These are phyloP conservation scores for Psilopsiagon aymara DNA, from an alignment of 2,113 vertebrate species.

Conservation along the genomic window DNA sequence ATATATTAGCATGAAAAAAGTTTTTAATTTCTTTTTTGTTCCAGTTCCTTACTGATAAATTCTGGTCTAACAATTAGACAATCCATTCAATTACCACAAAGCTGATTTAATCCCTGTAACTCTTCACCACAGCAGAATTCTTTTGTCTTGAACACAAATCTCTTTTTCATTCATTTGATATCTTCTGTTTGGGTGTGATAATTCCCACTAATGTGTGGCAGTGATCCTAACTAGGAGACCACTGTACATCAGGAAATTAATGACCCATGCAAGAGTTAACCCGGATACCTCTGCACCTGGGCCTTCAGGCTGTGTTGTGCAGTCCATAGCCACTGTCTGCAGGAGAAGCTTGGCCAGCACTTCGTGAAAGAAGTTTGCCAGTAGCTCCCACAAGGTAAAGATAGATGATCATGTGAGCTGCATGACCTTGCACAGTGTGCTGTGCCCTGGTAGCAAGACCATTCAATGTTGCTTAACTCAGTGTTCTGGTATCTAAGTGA, in stretches of 20 bases:
- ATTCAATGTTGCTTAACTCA: neutral
- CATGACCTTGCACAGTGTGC: neutral
- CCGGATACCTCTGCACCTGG: too few species aligned
- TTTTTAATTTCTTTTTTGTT: neutral
- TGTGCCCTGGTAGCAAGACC: neutral
- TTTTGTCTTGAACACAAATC: neutral
- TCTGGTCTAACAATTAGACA: neutral
- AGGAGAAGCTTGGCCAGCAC: neutral
- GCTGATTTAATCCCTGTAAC: neutral
- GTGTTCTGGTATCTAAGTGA: neutral
- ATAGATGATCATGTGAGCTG: fast-evolving
- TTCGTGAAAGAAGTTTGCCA: neutral
- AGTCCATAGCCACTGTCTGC: neutral
- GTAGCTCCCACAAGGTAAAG: neutral
- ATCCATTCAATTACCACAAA: neutral
- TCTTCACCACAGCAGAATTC: neutral
- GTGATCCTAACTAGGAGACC: neutral
- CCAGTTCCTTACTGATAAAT: neutral
- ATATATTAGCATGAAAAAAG: neutral
- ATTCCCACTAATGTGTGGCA: neutral
- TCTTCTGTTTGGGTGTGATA: neutral
- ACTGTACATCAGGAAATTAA: too few species aligned
- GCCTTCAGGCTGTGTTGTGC: neutral
- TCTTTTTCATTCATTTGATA: neutral
- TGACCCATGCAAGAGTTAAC: neutral